Evolutionary conservation across 1,140 invertebrate genomes (phyloP).

Genomic region (Meloidogyne hapla): DNA sequence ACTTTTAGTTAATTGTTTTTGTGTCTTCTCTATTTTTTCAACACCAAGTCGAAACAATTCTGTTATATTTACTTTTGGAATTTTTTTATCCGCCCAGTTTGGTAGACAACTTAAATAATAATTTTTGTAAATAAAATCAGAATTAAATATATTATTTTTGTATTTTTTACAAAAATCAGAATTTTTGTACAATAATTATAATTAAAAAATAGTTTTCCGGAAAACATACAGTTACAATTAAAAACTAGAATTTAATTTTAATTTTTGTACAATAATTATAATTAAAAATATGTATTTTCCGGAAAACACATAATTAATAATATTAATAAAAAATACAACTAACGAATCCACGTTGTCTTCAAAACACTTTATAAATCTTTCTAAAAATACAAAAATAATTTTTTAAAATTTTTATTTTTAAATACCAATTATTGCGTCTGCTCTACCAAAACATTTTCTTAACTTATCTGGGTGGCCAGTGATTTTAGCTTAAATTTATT

Average conservation of each 20-base stretch:
- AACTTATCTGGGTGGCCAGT: slow-evolving; percentile 43
- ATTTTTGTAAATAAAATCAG: no score
- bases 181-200: neutral
- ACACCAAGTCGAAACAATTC: slow-evolving; percentile 54
- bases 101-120: neutral
- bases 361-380: slow-evolving; percentile 49
- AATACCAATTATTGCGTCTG: slow-evolving; percentile 36
- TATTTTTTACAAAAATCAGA: no score
- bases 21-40: slow-evolving; percentile 47
- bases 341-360: slow-evolving; percentile 54
- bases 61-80: slow-evolving; percentile 53
- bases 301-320: neutral
- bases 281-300: neutral
- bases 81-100: neutral
- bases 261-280: no score
- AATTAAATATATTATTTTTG: no score
- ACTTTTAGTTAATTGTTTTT: slow-evolving; percentile 43
- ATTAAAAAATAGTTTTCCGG: no score
- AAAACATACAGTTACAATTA: no score
- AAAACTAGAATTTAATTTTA: no score
- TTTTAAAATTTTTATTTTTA: neutral
- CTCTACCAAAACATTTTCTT: slow-evolving; percentile 43
- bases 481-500: slow-evolving; percentile 27
- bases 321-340: neutral
- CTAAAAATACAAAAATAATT: neutral